These are phyloP conservation scores for Polypterus bichir DNA, from an alignment of 2,113 vertebrate species.

Conservation along the genomic window DNA sequence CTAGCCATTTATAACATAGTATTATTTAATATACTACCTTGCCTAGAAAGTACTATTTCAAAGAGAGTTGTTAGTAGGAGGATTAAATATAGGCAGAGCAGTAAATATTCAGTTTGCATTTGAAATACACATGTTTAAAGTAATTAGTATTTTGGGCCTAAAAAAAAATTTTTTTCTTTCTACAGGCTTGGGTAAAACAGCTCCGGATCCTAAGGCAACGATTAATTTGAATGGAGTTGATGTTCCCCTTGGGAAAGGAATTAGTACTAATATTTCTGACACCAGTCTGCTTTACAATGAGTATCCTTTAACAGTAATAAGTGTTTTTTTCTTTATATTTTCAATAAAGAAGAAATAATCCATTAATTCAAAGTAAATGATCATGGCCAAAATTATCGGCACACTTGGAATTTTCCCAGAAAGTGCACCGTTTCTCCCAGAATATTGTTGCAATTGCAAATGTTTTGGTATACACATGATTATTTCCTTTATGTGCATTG, in stretches of 20 bases:
- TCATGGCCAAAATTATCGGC: too few species aligned
- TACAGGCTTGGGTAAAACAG: slow-evolving; percentile 82
- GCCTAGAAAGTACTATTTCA: too few species aligned
- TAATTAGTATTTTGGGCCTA: too few species aligned
- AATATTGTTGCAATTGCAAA: background rate
- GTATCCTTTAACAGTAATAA: slow-evolving; percentile 70
- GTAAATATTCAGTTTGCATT: too few species aligned
- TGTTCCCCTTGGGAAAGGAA: slow-evolving; percentile 76
- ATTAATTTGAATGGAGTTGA: slow-evolving; percentile 70
- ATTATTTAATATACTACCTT: too few species aligned
- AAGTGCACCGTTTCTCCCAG: background rate
- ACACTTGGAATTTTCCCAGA: background rate
- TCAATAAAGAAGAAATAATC: background rate
- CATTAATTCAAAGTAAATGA: background rate
- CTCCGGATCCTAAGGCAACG: slow-evolving; percentile 73
- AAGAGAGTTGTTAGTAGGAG: too few species aligned
- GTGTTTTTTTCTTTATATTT: too few species aligned
- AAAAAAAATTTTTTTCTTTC: slow-evolving; percentile 9
- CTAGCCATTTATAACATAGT: too few species aligned
- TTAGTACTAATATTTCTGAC: slow-evolving; percentile 71
- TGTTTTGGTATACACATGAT: background rate
- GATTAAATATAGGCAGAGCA: too few species aligned
- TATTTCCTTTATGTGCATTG: background rate
- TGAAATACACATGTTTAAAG: too few species aligned
- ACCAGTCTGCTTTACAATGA: slow-evolving; percentile 95